A percentile compares a stretch with the other conserved stretches of the same genome.
Conservation (phyloP, 2,797 vertebrate species). For the Scolopax bukidnonensis region DNA sequence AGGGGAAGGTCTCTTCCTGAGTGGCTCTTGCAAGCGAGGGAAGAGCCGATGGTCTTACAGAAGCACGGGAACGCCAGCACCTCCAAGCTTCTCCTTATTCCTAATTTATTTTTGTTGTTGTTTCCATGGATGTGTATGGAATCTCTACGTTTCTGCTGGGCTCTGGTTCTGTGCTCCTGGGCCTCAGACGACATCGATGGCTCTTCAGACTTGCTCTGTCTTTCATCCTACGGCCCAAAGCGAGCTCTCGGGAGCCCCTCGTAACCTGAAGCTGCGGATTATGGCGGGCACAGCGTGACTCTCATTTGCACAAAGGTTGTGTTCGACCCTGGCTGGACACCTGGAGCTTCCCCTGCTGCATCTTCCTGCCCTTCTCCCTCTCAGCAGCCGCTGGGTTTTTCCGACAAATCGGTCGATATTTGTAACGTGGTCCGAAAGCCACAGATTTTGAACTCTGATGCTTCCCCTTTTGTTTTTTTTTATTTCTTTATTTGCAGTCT, state of each 20-base stretch:
- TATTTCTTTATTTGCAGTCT: background rate
- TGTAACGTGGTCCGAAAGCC: accelerated
- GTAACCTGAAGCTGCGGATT: background rate
- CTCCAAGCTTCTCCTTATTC: background rate
- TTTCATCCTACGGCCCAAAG: background rate
- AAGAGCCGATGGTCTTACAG: background rate
- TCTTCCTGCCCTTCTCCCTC: background rate
- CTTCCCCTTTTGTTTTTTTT: background rate
- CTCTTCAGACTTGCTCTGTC: background rate
- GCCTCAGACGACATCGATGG: accelerated
- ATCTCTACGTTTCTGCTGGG: accelerated
- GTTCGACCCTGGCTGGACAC: background rate
- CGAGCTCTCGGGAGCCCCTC: accelerated
- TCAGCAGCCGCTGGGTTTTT: background rate
- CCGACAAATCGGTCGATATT: background rate
- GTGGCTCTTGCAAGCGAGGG: background rate
- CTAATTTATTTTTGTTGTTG: background rate
- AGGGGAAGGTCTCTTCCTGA: accelerated
- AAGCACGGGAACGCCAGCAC: accelerated
- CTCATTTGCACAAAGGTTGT: background rate
- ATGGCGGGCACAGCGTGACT: background rate
- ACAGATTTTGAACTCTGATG: background rate
- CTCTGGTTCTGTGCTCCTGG: background rate
- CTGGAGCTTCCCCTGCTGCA: background rate
- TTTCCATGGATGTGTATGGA: accelerated